Evolutionary conservation across 2,888 invertebrate species (phyloP), one percentile per base, ranked within the genome.

Genomic region (Apodemia hepburni): DNA sequence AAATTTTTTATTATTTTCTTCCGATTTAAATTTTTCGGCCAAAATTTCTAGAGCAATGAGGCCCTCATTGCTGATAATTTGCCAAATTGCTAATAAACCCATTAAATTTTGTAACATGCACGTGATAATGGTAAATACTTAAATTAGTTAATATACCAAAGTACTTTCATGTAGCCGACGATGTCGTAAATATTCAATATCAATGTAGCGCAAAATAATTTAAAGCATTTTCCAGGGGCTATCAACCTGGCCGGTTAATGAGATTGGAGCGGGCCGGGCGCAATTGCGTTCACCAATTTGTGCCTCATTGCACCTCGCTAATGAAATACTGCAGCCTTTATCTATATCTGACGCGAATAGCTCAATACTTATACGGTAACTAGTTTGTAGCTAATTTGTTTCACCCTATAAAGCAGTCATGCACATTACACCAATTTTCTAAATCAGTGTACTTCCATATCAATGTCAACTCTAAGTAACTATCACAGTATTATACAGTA

Each of bases 191-290:
- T 86, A 84, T 87, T 82, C 79, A 84, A 82, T 85, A 85, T 85
- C 81, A 83, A 86, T 85, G 81, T 82, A 80, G 80, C 84, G 81
- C 84, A 76, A 86, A 87, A 88, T 87, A 85, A 84, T 87, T 84
- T 82, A 73, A 81, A 85, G 75, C 81, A 79, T 87, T 87, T 87
- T 85, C 84, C 82, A 83, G 80, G 68, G 82, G 79, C 84, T 82
- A 87, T 87, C 85, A 87, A 87, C 88, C 85, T 82, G 79, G 75
- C 64, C 76, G 73, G 81, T 81, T 89, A 89, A 89, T 88, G 89
- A 90, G 86, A 86, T 87, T 85, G 81, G 81, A 78, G 80, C 83
- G 82, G 80, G 74, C 77, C 75, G 76, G 4, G 70, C 72, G 77
- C 75, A 77, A 82, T 81, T 80, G 81, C 83, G 77, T 78, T 79